phyloP scores from a whole-genome alignment of 2,797 vertebrate genomes.

The Paguma larvata region DNA sequence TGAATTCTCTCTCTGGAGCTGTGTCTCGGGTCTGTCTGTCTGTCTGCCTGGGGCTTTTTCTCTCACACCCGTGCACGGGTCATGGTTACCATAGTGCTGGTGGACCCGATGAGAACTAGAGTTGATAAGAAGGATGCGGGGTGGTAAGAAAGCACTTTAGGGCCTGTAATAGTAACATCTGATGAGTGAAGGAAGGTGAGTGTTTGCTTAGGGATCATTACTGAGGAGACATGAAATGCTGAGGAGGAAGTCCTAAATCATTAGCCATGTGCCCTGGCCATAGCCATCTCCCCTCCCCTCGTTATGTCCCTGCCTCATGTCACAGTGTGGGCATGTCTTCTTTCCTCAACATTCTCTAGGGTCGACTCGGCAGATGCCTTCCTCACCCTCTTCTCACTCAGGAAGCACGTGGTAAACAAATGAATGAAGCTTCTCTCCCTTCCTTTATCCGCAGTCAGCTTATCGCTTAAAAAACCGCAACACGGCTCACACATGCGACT shows the following conservation, averaged over 20 bases:
- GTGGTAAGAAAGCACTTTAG: not conserved
- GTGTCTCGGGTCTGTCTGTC: not conserved
- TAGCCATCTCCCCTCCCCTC: not conserved
- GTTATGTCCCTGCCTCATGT: rapidly evolving
- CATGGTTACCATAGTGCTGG: not conserved
- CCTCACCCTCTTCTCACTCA: not conserved
- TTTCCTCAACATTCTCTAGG: not conserved
- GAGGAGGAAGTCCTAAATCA: not conserved
- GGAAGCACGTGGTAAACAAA: not conserved
- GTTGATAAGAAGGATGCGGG: not conserved
- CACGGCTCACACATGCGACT: not conserved
- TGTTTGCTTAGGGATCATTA: not conserved
- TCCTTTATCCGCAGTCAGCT: not conserved
- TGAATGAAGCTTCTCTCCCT: not conserved
- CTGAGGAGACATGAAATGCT: not conserved
- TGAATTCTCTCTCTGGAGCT: not conserved
- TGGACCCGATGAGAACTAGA: not conserved
- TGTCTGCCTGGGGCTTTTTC: not conserved
- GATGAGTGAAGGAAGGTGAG: not conserved
- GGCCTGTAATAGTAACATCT: not conserved
- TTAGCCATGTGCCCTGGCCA: rapidly evolving
- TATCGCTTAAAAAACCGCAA: not conserved
- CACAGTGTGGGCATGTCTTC: not conserved
- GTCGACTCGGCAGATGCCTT: not conserved
- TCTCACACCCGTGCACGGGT: not conserved